A percentile compares a stretch with the other conserved stretches of the same genome.
Evolutionary conservation across 2,888 invertebrate genomes (phyloP).

Genomic region (Drosophila subquinaria): DNA sequence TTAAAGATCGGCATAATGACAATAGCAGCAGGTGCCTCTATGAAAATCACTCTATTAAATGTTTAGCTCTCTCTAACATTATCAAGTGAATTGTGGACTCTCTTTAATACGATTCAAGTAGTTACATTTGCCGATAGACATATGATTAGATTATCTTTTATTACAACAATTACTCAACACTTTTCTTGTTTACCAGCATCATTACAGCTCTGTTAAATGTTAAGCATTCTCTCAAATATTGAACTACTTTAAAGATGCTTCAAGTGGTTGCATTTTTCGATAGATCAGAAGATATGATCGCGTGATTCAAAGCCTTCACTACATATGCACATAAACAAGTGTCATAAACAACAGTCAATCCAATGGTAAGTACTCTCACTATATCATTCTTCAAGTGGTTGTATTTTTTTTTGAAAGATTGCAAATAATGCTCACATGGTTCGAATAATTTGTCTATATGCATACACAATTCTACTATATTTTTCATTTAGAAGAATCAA

Average conservation of each 20-base stretch:
- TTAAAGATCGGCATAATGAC: neutral
- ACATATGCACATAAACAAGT: neutral
- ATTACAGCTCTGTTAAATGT: neutral
- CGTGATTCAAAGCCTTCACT: neutral
- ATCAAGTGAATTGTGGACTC: neutral
- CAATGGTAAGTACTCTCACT: too few species aligned
- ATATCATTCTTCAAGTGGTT: too few species aligned
- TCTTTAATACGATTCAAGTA: neutral
- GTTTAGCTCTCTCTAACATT: neutral
- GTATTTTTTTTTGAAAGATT: too few species aligned
- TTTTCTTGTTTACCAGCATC: neutral
- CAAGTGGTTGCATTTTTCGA: neutral
- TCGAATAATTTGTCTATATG: too few species aligned
- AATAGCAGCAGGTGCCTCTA: neutral
- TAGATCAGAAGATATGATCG: neutral
- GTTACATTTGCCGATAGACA: neutral
- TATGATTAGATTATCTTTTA: neutral
- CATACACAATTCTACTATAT: too few species aligned
- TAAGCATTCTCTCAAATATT: neutral
- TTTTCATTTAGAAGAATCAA: too few species aligned
- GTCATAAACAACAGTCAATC: too few species aligned
- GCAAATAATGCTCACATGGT: too few species aligned
- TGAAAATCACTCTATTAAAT: neutral
- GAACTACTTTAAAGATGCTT: neutral
- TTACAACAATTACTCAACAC: too few species aligned